Evolutionary conservation across 2,888 invertebrate species (phyloP).

Genomic region (Nomada lathburiana): DNA sequence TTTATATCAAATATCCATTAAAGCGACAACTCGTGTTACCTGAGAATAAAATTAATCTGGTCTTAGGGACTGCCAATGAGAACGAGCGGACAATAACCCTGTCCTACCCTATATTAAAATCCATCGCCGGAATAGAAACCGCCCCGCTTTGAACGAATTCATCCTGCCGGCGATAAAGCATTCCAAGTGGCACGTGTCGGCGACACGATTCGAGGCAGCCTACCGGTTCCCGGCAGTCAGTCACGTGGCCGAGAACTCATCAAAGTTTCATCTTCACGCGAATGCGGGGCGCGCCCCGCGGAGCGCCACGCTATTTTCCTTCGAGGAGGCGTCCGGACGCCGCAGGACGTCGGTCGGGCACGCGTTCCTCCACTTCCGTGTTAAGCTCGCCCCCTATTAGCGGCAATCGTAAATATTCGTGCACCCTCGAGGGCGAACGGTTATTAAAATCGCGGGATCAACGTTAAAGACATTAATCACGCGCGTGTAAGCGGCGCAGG

Average conservation of each 20-base stretch:
- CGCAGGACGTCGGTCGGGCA: constrained; percentile 40
- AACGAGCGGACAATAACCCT: not conserved
- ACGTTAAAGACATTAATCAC: constrained; percentile 74
- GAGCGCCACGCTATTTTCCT: constrained; percentile 32
- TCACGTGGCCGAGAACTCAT: constrained; percentile 74
- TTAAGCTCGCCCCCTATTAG: constrained; percentile 37
- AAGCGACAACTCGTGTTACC: not conserved
- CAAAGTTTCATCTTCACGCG: constrained; percentile 67
- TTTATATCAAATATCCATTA: too few relatives aligned
- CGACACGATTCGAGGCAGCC: constrained; percentile 49
- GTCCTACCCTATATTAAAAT: constrained; percentile 39
- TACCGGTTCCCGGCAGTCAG: constrained; percentile 49
- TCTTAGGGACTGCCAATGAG: constrained; percentile 5
- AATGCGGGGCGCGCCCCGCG: constrained; percentile 42
- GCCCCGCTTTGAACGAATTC: constrained; percentile 30
- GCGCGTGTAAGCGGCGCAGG: constrained; percentile 64
- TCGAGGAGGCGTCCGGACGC: constrained; percentile 45
- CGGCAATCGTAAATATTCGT: constrained; percentile 48
- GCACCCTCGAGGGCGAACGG: constrained; percentile 43
- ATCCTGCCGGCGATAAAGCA: constrained; percentile 48
- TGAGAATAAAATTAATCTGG: constrained; percentile 31
- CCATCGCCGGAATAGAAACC: constrained; percentile 12
- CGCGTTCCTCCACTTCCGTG: constrained; percentile 13
- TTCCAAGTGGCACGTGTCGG: constrained; percentile 67
- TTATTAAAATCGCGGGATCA: constrained; percentile 76